Conservation (phyloP, 1,140 invertebrate species). For the Condylostylus longicornis region DNA sequence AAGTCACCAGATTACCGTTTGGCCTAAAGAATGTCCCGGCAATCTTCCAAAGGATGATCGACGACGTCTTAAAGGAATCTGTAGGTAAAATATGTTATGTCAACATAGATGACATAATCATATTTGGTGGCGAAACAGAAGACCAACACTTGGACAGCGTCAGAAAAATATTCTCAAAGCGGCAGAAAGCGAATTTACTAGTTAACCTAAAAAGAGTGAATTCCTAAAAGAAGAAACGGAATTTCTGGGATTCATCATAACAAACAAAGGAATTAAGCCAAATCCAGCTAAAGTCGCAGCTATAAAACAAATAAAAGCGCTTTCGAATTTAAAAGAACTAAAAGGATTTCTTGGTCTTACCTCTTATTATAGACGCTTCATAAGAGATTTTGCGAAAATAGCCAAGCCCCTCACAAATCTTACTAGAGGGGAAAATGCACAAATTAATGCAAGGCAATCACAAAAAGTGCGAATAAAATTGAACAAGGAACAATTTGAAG, state of each 20-base stretch:
- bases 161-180: neutral
- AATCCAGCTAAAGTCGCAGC: slow-evolving; percentile 8
- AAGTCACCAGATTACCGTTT: slow-evolving; percentile 30
- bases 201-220: slow-evolving; percentile 13
- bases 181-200: neutral
- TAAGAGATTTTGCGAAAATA: slow-evolving; percentile 1
- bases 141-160: slow-evolving; percentile 10
- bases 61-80: slow-evolving; percentile 10
- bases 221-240: slow-evolving; percentile 8
- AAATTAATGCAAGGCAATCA: slow-evolving; percentile 6
- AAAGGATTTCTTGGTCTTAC: slow-evolving; percentile 1
- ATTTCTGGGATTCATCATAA: slow-evolving; percentile 6
- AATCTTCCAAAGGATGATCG: slow-evolving; percentile 15
- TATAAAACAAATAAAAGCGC: slow-evolving; percentile 3
- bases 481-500: slow-evolving; percentile 9
- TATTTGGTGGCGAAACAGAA: slow-evolving; percentile 12
- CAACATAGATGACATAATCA: slow-evolving; percentile 19
- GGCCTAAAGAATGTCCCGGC: slow-evolving; percentile 25
- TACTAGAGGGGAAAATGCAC: slow-evolving; percentile 1
- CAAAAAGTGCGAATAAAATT: neutral
- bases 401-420: neutral
- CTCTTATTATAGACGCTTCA: neutral
- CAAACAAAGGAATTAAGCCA: slow-evolving; percentile 3
- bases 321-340: neutral
- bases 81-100: slow-evolving; percentile 7